Evolutionary conservation across 2,888 invertebrate species (phyloP).

Genomic region (Acheta domesticus): DNA sequence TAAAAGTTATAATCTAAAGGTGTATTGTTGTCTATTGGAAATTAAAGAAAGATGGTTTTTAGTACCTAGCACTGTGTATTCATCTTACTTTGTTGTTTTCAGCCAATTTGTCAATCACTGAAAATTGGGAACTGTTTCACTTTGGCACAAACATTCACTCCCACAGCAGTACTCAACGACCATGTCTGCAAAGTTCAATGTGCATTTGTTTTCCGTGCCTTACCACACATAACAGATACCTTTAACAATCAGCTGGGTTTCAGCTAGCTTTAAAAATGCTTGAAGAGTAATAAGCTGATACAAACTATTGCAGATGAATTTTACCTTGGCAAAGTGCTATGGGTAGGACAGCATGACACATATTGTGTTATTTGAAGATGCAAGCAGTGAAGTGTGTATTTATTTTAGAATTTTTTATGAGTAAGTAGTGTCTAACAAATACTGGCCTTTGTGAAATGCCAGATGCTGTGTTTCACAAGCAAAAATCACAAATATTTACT

Average conservation of each 20-base stretch:
- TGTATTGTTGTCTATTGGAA: too few species aligned
- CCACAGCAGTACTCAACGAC: constrained; percentile 49
- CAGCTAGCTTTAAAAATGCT: constrained; percentile 30
- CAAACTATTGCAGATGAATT: background rate
- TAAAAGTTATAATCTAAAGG: background rate
- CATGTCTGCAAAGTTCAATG: constrained; percentile 54
- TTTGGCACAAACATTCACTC: constrained; percentile 46
- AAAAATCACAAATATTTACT: too few species aligned
- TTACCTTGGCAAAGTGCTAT: background rate
- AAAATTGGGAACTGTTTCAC: constrained; percentile 51
- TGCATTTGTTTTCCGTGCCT: constrained; percentile 49
- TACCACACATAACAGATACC: constrained; percentile 41
- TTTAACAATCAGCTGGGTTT: constrained; percentile 35
- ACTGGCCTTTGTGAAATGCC: background rate
- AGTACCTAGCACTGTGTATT: too few species aligned
- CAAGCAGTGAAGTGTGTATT: background rate
- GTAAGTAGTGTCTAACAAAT: background rate
- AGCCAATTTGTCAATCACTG: constrained; percentile 52
- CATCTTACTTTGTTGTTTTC: constrained; percentile 33
- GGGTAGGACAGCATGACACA: background rate
- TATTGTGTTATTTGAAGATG: background rate
- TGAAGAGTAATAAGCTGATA: too few species aligned
- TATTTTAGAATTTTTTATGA: background rate
- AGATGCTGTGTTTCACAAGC: too few species aligned
- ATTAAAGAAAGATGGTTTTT: too few species aligned